phyloP scores from a whole-genome alignment of 2,113 vertebrate species.

The Acanthochromis polyacanthus region DNA sequence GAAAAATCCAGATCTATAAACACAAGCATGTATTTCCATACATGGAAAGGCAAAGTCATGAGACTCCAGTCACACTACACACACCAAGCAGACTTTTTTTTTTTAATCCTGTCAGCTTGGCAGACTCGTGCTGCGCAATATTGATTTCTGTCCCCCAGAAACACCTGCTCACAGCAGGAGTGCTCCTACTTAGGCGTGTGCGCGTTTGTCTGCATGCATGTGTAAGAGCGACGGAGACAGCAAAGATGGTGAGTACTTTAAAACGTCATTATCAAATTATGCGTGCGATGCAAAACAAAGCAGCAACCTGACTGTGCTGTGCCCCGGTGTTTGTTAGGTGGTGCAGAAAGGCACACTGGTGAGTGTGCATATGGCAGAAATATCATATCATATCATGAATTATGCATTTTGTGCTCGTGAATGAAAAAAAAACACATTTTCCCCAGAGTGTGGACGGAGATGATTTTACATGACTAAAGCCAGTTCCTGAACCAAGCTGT shows the following conservation, averaged over 20 bases:
- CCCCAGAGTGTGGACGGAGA: neutral
- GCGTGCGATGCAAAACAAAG: constrained; percentile 1
- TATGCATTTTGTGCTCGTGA: constrained; percentile 15
- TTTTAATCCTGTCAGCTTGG: constrained; percentile 5
- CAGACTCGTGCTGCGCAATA: constrained; percentile 33
- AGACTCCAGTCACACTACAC: neutral
- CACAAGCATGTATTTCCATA: neutral
- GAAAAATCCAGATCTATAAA: neutral
- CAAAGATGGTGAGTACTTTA: constrained; percentile 22
- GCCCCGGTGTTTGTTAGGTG: neutral
- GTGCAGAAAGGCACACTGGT: neutral
- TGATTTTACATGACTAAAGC: neutral
- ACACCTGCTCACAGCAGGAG: constrained; percentile 54
- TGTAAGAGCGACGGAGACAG: neutral
- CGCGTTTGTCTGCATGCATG: constrained; percentile 15
- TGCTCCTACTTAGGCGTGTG: constrained; percentile 3
- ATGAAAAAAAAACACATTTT: neutral
- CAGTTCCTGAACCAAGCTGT: neutral
- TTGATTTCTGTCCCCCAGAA: constrained; percentile 56
- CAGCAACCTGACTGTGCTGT: constrained; percentile 9
- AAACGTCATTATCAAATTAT: constrained; percentile 40
- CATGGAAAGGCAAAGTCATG: constrained; percentile 1
- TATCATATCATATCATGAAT: constrained; percentile 5
- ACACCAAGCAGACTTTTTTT: neutral
- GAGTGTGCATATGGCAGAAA: neutral